A percentile compares a stretch with the other conserved stretches of the same genome.
phyloP scores from a whole-genome alignment of 2,113 vertebrate species.

The Alectura lathami region DNA sequence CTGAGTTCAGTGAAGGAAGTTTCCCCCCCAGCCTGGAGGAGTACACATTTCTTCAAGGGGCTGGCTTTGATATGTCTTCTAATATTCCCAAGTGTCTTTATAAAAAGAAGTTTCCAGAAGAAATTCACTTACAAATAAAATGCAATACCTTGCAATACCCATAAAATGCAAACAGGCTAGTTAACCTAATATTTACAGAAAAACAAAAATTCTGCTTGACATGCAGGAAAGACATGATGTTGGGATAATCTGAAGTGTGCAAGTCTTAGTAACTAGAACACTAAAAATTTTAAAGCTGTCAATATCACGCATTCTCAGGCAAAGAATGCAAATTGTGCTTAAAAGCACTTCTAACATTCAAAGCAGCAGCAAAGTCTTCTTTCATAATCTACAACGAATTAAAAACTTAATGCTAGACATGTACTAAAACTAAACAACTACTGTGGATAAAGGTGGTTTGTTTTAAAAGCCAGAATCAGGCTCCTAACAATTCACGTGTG shows the following conservation, averaged over 20 bases:
- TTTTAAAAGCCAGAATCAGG: background rate
- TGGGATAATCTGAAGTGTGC: background rate
- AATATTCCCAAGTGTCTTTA: background rate
- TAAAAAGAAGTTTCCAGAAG: background rate
- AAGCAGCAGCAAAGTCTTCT: background rate
- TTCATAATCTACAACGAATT: background rate
- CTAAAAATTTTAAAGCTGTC: background rate
- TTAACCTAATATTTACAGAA: background rate
- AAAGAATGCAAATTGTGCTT: background rate
- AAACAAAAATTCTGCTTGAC: background rate
- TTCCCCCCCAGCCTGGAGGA: background rate
- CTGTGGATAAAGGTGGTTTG: background rate
- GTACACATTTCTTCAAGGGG: background rate
- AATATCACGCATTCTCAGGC: background rate
- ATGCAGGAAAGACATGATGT: background rate
- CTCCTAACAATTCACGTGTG: background rate
- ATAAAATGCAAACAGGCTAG: fast-evolving
- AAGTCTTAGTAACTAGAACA: background rate
- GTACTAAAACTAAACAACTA: background rate
- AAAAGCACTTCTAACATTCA: background rate
- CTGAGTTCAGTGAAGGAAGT: background rate
- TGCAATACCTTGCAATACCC: background rate
- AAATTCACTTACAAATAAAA: background rate
- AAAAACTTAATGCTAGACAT: background rate
- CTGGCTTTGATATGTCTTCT: background rate